phyloP scores from a whole-genome alignment of 1,140 invertebrate species.

The Drosophila persimilis region DNA sequence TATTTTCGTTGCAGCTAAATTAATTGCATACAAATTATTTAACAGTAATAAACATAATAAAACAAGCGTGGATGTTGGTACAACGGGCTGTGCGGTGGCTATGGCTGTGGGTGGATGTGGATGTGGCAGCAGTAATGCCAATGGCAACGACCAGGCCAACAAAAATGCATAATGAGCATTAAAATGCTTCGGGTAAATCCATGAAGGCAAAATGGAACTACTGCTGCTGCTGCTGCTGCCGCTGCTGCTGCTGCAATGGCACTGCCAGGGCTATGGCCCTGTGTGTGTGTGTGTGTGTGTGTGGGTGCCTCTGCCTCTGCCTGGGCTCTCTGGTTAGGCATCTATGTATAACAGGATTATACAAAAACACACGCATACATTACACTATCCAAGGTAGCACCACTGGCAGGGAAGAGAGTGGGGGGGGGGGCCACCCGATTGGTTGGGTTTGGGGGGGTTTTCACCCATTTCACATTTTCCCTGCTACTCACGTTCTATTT shows the following conservation, averaged over 20 bases:
- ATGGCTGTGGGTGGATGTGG: constrained; percentile 22
- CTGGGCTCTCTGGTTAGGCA: constrained; percentile 3
- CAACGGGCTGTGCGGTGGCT: neutral
- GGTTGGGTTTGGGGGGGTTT: constrained; percentile 15
- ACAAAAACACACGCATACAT: constrained; percentile 60
- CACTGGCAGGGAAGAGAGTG: constrained; percentile 1
- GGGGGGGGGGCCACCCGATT: no score
- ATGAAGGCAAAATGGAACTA: constrained; percentile 58
- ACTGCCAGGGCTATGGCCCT: constrained; percentile 55
- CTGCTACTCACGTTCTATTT: constrained; percentile 79
- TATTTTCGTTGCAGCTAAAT: constrained; percentile 60
- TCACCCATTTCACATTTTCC: constrained; percentile 43
- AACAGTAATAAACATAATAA: constrained; percentile 82
- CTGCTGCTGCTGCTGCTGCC: constrained; percentile 17
- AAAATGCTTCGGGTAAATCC: constrained; percentile 63
- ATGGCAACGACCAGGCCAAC: constrained; percentile 68
- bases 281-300: neutral
- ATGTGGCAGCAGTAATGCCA: constrained; percentile 56
- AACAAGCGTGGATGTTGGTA: constrained; percentile 48
- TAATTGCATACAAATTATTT: constrained; percentile 82
- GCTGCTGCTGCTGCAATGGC: constrained; percentile 38
- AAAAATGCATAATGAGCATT: constrained; percentile 81
- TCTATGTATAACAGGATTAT: constrained; percentile 62
- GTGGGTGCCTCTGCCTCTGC: constrained; percentile 1
- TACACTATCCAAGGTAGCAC: constrained; percentile 55